Base-by-base conservation (phyloP, 2,888 invertebrate species). In the Dione vanillae region DNA sequence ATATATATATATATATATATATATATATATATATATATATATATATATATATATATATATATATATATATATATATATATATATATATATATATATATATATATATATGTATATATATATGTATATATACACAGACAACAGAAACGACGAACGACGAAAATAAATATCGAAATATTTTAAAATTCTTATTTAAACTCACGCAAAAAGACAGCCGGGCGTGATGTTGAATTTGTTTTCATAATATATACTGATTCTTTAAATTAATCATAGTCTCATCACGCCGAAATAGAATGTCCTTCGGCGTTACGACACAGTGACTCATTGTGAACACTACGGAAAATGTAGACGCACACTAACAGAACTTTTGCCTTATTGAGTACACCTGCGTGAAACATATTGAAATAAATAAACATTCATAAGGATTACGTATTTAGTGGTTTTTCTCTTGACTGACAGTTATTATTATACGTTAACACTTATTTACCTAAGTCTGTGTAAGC, bases 231-330 rank as follows among this genome's bases (percentile, higher is more conserved):
- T 51, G 49, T 74, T 74, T 74, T 71, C 67, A 72, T 74, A 74
- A 47, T 74, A 69, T 61, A 27, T 61, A 61, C 45, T 61, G 61
- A 61, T 72, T 74, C 67, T 67, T 47, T 80, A 80, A 82, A 82
- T 79, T 81, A 81, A 81, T 89, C 84, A 88, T 88, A 89, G 88
- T 89, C 85, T 89, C 90, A 89, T 90, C 87, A 85, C 82, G 85
- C 90, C 89, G 88, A 92, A 91, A 91, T 90, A 91, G 90, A 86
- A 82, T 87, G 89, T 89, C 89, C 87, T 88, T 83, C 82, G 81
- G 79, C 83, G 84, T 90, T 88, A 89, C 89, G 85, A 85, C 85
- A 90, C 78, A 81, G 83, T 92, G 92, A 92, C 80, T 92, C 92
- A 92, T 84, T 86, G 85, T 85, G 77, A 81, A 81, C 79, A 82